These are phyloP conservation scores for Aethes cnicana DNA, from an alignment of 2,888 invertebrate species.

Conservation along the genomic window DNA sequence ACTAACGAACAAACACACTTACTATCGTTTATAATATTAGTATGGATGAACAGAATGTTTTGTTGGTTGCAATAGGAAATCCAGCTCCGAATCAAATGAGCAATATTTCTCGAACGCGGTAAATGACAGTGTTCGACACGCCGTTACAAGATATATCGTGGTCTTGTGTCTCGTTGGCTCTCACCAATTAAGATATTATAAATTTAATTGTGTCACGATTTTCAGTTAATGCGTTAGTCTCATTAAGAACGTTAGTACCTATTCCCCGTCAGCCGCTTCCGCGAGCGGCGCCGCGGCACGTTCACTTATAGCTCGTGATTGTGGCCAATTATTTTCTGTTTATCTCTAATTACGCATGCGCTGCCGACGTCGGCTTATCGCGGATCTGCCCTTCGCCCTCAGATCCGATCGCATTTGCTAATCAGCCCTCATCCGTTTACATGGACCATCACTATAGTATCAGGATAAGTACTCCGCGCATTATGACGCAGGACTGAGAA, in stretches of 20 bases:
- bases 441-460: conserved; percentile 62
- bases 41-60: too few relatives aligned
- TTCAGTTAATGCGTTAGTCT: conserved; percentile 38
- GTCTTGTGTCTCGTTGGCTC: conserved; percentile 12
- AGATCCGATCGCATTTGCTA: conserved; percentile 74
- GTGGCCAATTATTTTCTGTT: conserved; percentile 82
- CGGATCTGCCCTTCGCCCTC: conserved; percentile 77
- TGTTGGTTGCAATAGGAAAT: too few relatives aligned
- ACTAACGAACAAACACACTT: too few relatives aligned
- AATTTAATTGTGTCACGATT: conserved; percentile 38
- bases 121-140: conserved; percentile 12
- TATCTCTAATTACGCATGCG: conserved; percentile 82
- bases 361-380: conserved; percentile 78
- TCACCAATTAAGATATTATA: conserved; percentile 33
- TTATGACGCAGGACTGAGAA: too few relatives aligned
- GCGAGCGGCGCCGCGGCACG: conserved; percentile 56
- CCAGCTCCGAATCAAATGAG: background rate
- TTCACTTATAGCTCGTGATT: conserved; percentile 73
- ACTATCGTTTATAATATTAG: too few relatives aligned
- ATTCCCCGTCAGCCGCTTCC: conserved; percentile 48
- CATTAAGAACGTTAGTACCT: conserved; percentile 41
- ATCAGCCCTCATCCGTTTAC: conserved; percentile 73
- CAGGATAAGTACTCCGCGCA: conserved; percentile 42
- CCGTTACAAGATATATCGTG: conserved; percentile 12
- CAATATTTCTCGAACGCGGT: background rate